These are phyloP conservation scores for Dryobota labecula DNA, from an alignment of 2,888 invertebrate genomes.

Conservation along the genomic window DNA sequence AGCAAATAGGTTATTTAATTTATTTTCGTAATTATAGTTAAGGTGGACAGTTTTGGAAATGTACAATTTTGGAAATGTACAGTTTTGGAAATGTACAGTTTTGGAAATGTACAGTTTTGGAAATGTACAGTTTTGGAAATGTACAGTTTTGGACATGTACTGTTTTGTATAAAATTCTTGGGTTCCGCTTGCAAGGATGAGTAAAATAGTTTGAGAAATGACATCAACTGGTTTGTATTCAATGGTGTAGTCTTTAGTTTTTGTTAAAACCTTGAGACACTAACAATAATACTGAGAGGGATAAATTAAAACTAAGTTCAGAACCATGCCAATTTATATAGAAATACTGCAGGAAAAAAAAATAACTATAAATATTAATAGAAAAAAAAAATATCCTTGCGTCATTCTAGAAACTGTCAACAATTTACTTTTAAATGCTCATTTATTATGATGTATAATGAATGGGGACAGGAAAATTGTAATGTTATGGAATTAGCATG, in stretches of 20 bases:
- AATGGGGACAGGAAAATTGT: conserved; percentile 58
- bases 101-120: conserved; percentile 41
- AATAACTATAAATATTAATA: neutral
- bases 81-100: conserved; percentile 39
- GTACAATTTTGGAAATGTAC: conserved; percentile 44
- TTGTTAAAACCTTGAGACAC: neutral
- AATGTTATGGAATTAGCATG: conserved; percentile 18
- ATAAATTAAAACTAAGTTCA: neutral
- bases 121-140: conserved; percentile 37
- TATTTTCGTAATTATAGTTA: conserved; percentile 69
- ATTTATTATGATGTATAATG: conserved; percentile 23
- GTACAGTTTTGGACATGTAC: conserved; percentile 46
- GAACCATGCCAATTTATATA: neutral
- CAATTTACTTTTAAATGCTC: conserved; percentile 10
- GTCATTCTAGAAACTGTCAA: conserved; percentile 13
- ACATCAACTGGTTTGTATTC: conserved; percentile 37
- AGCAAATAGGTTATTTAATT: conserved; percentile 73
- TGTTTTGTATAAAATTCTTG: conserved; percentile 39
- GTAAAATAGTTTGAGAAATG: conserved; percentile 28
- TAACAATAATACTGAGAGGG: neutral
- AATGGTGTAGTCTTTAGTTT: neutral
- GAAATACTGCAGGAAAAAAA: conserved; percentile 8
- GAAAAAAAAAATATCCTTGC: neutral
- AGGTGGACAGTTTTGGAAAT: conserved; percentile 40
- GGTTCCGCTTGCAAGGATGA: conserved; percentile 22